Base-by-base conservation (phyloP, 2,888 invertebrate species). In the Cremastinae sp. region DNA sequence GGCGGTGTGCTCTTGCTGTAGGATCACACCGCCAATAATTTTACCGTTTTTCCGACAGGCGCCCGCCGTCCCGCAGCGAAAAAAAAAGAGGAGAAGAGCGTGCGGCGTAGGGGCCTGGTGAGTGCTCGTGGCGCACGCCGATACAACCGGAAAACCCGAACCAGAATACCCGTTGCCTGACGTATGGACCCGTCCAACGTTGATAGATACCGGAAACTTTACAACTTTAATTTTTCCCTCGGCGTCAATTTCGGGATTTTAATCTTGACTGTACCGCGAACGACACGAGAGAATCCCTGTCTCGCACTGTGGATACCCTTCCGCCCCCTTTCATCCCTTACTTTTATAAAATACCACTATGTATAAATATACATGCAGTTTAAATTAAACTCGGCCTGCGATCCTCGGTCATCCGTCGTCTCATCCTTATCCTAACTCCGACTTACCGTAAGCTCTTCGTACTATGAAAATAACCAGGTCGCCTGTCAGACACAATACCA, bases 171-270 rank as follows among this genome's bases (percentile, higher is more conserved):
- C 78, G 80, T 81, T 80, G 82, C 74, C 81, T 85, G 87, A 87
- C 85, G 80, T 84, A 87, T 85, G 82, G 83, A 83, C 80, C 81
- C 80, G 82, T 83, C 81, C 80, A 79, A 76, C 82, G 80, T 83
- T 85, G 84, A 87, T 84, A 85, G 83, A 87, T 87, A 86, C 81
- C 81, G 73, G 81, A 82, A 83, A 85, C 83, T 84, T 85, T 84
- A 84, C 81, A 82, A 82, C 82, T 85, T 83, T 82, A 79, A 85
- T 85, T 84, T 82, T 82, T 82, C 82, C 81, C 82, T 79, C 78
- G 70, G 71, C 81, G 81, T 81, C 79, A 81, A 82, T 82, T 83
- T 83, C 82, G 75, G 79, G 79, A 73, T 83, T 85, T 84, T 83
- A 83, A 85, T 85, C 82, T 80, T 71, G 35, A 78, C 70, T 55